phyloP scores from a whole-genome alignment of 1,140 invertebrate genomes.

The Drosophila carrolli region DNA sequence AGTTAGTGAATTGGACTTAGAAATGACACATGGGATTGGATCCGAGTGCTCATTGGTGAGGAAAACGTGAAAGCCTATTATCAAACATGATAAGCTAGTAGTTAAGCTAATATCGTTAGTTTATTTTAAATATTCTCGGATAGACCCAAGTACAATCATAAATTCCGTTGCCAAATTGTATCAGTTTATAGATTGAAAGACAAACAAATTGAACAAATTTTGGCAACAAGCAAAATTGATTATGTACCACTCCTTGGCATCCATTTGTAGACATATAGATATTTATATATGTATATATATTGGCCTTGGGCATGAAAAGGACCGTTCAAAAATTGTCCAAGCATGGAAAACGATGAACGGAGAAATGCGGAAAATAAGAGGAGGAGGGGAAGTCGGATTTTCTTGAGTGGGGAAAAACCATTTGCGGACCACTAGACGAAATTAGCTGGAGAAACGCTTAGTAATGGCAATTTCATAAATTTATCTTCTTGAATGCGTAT shows the following conservation, averaged over 20 bases:
- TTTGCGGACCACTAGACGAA: slow-evolving; percentile 36
- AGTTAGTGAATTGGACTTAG: background rate
- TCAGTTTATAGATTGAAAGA: slow-evolving; percentile 18
- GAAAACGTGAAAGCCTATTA: background rate
- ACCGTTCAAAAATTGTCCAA: slow-evolving; percentile 27
- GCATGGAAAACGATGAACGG: slow-evolving; percentile 26
- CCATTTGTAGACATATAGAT: slow-evolving; percentile 7
- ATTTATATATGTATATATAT: slow-evolving; percentile 11
- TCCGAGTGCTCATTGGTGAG: background rate
- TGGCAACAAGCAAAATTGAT: slow-evolving; percentile 55
- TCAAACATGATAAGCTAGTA: background rate
- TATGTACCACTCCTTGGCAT: slow-evolving; percentile 8
- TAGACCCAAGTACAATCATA: background rate
- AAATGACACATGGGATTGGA: background rate
- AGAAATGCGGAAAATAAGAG: background rate
- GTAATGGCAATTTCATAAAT: slow-evolving; percentile 36
- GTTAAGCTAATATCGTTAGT: background rate
- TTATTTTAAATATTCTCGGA: background rate
- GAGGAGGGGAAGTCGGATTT: background rate
- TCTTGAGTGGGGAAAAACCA: slow-evolving; percentile 16
- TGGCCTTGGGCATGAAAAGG: slow-evolving; percentile 17
- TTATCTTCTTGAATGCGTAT: slow-evolving; percentile 20
- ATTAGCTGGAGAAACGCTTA: slow-evolving; percentile 43
- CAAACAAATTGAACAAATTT: slow-evolving; percentile 56
- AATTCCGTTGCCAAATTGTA: background rate